Base-by-base conservation (phyloP, 2,797 vertebrate genomes). In the Megalops cyprinoides region DNA sequence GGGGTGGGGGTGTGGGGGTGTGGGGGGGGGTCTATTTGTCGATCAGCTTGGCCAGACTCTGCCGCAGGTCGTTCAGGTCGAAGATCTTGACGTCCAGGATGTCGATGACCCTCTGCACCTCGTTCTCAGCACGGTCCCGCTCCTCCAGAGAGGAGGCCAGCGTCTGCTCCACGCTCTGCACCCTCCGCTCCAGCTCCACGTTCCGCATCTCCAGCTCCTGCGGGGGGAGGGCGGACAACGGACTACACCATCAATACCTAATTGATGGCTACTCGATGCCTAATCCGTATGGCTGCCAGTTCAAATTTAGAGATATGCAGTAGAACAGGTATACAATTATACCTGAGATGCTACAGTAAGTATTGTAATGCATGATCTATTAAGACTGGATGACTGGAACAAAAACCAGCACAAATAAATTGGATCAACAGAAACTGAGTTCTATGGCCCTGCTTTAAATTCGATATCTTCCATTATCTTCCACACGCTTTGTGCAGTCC, bases 81-180 rank as follows among this genome's bases (percentile, higher is more conserved):
- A 97, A 97, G 81, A 99, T 96, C 92, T 98, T 97, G 90, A 97
- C 93, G 34, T 99, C 98, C 87, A 99, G 94, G 82, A 98, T 95
- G 88, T 99, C 97, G 0, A 97, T 93, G 15, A 96, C 95, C 81
- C 95, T 94, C 89, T 96, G 93, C 85, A 98, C 48, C 74, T 81
- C 79, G 58, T 60, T 81, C 46, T 81, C 79, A 49, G 79, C 74
- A 46, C 79, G 58, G 71, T 81, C 79, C 10, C 79, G 58, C 20
- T 81, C 79, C 44, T 76, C 79, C 39, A 92, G 79, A 0, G 84
- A 92, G 83, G 94, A 90, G 0, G 92, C 91, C 81, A 95, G 89
- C 0, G 81, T 96, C 86, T 96, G 96, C 90, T 99, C 97, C 0
- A 93, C 91, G n/a, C 91, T 91, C 80, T 94, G 94, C 42, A 99